Evolutionary conservation across 1,140 invertebrate genomes (phyloP).

Genomic region (Temnothorax longispinosus): DNA sequence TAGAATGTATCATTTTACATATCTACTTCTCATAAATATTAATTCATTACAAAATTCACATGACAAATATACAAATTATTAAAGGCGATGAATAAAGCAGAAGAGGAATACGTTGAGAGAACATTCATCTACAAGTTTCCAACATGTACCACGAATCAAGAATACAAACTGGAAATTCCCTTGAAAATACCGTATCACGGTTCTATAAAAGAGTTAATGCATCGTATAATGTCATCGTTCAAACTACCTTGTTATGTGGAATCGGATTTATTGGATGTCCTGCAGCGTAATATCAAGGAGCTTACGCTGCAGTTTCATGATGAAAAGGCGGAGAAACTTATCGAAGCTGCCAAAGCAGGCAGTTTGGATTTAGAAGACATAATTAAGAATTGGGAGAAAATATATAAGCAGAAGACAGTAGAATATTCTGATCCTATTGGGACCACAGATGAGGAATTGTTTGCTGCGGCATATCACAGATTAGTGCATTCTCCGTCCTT

Average conservation of each 20-base stretch:
- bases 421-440: constrained; percentile 90
- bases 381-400: constrained; percentile 89
- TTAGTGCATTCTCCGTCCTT: constrained; percentile 93
- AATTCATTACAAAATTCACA: background rate
- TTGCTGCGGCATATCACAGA: constrained; percentile 93
- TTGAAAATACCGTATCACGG: constrained; percentile 88
- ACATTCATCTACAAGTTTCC: constrained; percentile 87
- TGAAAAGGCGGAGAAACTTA: constrained; percentile 85
- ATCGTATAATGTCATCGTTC: constrained; percentile 89
- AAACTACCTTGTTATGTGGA: constrained; percentile 90
- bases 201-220: constrained; percentile 88
- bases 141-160: constrained; percentile 87
- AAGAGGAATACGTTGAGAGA: constrained; percentile 84
- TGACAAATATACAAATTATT: constrained; percentile 12
- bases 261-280: constrained; percentile 85
- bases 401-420: constrained; percentile 89
- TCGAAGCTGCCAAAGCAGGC: constrained; percentile 86
- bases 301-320: constrained; percentile 87
- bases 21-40: background rate
- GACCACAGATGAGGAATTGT: constrained; percentile 91
- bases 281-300: constrained; percentile 85
- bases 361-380: constrained; percentile 89
- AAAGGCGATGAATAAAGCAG: constrained; percentile 75
- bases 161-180: constrained; percentile 88
- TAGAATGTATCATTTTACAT: background rate